phyloP scores from a whole-genome alignment of 2,888 invertebrate genomes.

The Lasius platythorax region DNA sequence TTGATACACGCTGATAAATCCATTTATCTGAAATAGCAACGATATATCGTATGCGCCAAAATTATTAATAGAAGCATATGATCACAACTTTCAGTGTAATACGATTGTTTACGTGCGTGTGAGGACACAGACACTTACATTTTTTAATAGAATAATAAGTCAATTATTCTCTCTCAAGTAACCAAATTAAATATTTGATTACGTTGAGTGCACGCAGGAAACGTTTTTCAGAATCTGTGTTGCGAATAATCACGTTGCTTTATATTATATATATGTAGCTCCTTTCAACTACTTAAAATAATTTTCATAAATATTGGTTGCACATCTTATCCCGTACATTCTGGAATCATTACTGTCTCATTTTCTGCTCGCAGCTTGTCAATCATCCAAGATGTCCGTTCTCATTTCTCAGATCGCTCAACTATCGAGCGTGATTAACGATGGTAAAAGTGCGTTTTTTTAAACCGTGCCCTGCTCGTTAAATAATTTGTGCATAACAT shows the following conservation, averaged over 20 bases:
- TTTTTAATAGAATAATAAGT: background rate
- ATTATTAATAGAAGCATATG: background rate
- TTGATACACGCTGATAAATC: background rate
- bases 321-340: background rate
- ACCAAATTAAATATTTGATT: background rate
- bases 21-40: background rate
- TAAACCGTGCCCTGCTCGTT: background rate
- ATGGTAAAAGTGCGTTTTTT: background rate
- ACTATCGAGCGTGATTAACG: constrained; percentile 7
- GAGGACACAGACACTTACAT: background rate
- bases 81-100: background rate
- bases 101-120: background rate
- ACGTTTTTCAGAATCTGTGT: background rate
- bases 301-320: background rate
- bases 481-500: constrained; percentile 7
- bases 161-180: background rate
- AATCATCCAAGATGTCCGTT: background rate
- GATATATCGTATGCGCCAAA: no score
- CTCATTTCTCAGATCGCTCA: constrained; percentile 10
- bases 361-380: constrained; percentile 9
- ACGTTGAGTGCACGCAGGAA: background rate
- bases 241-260: background rate
- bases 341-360: constrained; percentile 10
- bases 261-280: background rate
- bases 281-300: constrained; percentile 27